These are phyloP conservation scores for Delphinapterus leucas DNA, from an alignment of 2,113 vertebrate species.

Conservation along the genomic window DNA sequence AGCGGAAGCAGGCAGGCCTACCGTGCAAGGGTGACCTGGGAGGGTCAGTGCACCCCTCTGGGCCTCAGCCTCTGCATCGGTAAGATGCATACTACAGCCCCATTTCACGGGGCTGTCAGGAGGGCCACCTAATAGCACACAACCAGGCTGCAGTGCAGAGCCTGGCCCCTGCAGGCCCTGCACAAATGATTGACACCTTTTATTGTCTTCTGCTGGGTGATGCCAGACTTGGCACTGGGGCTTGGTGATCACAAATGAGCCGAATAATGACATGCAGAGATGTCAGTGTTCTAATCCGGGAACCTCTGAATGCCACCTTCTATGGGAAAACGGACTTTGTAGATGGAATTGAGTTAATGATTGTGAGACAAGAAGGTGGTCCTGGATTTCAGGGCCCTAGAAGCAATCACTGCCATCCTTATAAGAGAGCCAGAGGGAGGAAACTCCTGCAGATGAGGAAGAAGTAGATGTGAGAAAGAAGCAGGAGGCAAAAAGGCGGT, in stretches of 20 bases:
- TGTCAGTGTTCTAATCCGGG: background rate
- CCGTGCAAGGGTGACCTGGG: accelerated
- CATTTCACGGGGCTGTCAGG: background rate
- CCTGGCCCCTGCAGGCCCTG: background rate
- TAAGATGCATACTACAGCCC: background rate
- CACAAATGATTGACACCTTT: accelerated
- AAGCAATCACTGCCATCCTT: background rate
- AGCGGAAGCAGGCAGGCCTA: background rate
- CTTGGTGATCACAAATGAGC: background rate
- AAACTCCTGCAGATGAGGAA: background rate
- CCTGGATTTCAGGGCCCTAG: background rate
- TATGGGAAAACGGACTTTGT: background rate
- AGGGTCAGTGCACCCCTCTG: background rate
- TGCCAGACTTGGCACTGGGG: background rate
- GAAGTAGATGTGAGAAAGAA: accelerated
- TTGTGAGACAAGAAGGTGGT: background rate
- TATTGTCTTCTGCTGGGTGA: background rate
- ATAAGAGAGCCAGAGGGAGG: background rate
- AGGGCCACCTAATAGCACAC: too few relatives aligned
- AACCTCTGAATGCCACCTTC: background rate
- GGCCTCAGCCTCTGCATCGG: too few relatives aligned
- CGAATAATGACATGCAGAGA: background rate
- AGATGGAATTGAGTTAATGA: background rate
- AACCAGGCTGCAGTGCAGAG: too few relatives aligned
- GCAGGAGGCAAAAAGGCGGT: accelerated